Base-by-base conservation (phyloP, 2,797 vertebrate species). In the Schizothorax lantsangensis region DNA sequence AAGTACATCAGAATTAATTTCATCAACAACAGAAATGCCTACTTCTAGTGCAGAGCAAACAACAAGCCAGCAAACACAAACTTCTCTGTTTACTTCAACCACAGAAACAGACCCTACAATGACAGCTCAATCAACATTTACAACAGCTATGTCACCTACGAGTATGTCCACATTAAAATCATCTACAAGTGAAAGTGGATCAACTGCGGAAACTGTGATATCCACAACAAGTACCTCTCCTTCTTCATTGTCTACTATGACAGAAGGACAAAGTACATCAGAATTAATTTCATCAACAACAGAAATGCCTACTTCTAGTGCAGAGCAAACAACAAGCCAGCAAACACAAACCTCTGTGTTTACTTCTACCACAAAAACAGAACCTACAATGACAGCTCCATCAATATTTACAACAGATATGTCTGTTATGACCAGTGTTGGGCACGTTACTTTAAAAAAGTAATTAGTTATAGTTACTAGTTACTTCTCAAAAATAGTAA, bases 191-290 rank as follows among this genome's bases (percentile, higher is more conserved):
- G n/a, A n/a, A n/a, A n/a, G n/a, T n/a, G n/a, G n/a, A n/a, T n/a
- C n/a, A n/a, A n/a, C n/a, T n/a, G n/a, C n/a, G n/a, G n/a, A n/a
- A n/a, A n/a, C 36, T 0, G n/a, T 14, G 0, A 4, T 3, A 3
- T 14, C 3, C 4, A 30, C 59, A 26, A n/a, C 10, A 5, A 9
- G 1, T 4, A 74, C n/a, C 2, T 17, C 45, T 30, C n/a, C 45
- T 0, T 6, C 5, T 45, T 10, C 5, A 64, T 0, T 0, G 9
- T n/a, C 8, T 0, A 12, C 59, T 12, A 12, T 4, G 0, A 14
- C 47, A 15, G 47, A 30, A 14, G 3, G 10, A 47, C 45, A 49
- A 14, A 49, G 14, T 15, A 15, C 47, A 15, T 14, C n/a, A 64
- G 59, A 30, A 14, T 5, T 64, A 0, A 64, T 0, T 64, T 64